These are phyloP conservation scores for Lasioglossum figueresi DNA, from an alignment of 2,888 invertebrate genomes.

Conservation along the genomic window DNA sequence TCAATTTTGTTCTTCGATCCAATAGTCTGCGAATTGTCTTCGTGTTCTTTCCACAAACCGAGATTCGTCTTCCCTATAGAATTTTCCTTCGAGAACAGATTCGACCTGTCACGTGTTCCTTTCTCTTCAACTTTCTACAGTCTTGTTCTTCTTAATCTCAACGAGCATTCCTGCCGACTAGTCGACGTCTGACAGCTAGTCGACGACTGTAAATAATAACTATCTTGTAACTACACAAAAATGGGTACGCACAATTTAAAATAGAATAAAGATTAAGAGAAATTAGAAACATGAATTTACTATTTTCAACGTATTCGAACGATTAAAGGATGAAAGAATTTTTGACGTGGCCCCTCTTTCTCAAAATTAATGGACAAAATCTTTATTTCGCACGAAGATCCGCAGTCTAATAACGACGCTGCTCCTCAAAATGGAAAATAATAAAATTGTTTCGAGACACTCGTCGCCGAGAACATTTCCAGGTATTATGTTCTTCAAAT, in stretches of 20 bases:
- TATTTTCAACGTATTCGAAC: too few species aligned
- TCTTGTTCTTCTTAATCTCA: background rate
- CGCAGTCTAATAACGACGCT: too few species aligned
- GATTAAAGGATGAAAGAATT: too few species aligned
- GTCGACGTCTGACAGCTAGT: background rate
- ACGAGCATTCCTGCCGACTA: background rate
- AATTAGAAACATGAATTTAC: too few species aligned
- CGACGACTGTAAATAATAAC: too few species aligned
- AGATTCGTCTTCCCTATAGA: background rate
- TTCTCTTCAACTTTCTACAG: background rate
- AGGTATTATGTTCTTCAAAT: background rate
- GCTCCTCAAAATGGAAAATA: too few species aligned
- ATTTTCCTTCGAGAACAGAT: background rate
- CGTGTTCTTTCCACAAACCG: background rate
- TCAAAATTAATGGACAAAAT: too few species aligned
- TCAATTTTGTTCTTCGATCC: background rate
- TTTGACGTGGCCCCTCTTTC: too few species aligned
- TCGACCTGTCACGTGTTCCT: background rate
- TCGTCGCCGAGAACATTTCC: background rate
- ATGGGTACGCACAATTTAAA: too few species aligned
- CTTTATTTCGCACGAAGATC: too few species aligned
- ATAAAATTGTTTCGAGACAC: background rate
- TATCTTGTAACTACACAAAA: too few species aligned
- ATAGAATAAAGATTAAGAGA: too few species aligned
- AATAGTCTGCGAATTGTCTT: background rate